phyloP scores from a whole-genome alignment of 2,113 vertebrate species.

The Spea multiplicata region DNA sequence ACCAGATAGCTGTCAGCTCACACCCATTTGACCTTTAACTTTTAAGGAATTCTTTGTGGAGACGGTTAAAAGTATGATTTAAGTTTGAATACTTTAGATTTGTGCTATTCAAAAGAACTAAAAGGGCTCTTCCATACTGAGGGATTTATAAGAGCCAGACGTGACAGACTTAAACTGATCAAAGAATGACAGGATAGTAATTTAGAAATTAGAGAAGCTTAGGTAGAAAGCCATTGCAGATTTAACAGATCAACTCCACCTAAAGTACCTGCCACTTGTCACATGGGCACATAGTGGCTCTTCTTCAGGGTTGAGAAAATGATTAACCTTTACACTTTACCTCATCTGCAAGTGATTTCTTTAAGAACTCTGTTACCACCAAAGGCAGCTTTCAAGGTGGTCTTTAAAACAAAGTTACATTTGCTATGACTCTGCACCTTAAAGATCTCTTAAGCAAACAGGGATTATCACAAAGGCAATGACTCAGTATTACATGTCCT shows the following conservation, averaged over 20 bases:
- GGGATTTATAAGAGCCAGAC: slow-evolving; percentile 50
- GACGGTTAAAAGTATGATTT: neutral
- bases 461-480: neutral
- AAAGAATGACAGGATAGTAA: slow-evolving; percentile 53
- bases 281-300: slow-evolving; percentile 40
- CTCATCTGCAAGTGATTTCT: slow-evolving; percentile 21
- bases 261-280: slow-evolving; percentile 45
- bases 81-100: slow-evolving; percentile 2
- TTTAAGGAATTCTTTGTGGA: slow-evolving; percentile 42
- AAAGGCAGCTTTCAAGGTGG: slow-evolving; percentile 31
- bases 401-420: slow-evolving; percentile 31
- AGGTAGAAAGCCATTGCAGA: slow-evolving; percentile 46
- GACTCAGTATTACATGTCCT: neutral
- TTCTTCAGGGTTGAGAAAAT: slow-evolving; percentile 28
- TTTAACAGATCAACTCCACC: slow-evolving; percentile 42
- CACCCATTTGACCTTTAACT: slow-evolving; percentile 49
- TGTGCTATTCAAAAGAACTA: slow-evolving; percentile 43
- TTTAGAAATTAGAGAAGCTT: slow-evolving; percentile 53
- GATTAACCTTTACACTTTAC: slow-evolving; percentile 42
- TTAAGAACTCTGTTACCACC: slow-evolving; percentile 18
- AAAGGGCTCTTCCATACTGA: slow-evolving; percentile 49
- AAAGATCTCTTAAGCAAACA: neutral
- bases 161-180: slow-evolving; percentile 51
- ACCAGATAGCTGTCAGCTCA: slow-evolving; percentile 36
- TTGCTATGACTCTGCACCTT: neutral